Percentiles rank a stretch among this genome's conserved stretches.
phyloP scores from a whole-genome alignment of 2,797 vertebrate species.

The Enteromius unitaeniatus region DNA sequence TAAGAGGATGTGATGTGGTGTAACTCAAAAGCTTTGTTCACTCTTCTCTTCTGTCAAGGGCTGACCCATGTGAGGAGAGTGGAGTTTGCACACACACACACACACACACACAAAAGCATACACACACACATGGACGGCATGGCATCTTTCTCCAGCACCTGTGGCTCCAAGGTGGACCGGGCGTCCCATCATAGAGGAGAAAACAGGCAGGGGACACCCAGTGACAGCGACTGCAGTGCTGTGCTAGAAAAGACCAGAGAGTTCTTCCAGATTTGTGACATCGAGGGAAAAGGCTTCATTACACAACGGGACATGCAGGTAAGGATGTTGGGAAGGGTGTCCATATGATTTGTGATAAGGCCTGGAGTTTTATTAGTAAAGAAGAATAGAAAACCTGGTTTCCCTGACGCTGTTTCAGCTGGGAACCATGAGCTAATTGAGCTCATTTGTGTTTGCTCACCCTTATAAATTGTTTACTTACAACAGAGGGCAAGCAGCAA shows the following conservation, averaged over 20 bases:
- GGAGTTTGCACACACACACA: slow-evolving; percentile 5
- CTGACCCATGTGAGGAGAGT: slow-evolving; percentile 68
- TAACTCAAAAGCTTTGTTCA: slow-evolving; percentile 66
- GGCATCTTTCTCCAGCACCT: slow-evolving; percentile 69
- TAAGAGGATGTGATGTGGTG: slow-evolving; percentile 70
- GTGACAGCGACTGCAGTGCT: slow-evolving; percentile 64
- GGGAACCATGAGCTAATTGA: neutral
- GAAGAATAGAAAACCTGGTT: neutral
- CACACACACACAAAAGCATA: neutral
- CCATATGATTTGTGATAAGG: neutral
- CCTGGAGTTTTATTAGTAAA: neutral
- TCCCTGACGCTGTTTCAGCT: neutral
- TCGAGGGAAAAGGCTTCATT: slow-evolving; percentile 91
- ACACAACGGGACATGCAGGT: slow-evolving; percentile 90
- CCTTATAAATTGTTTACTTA: slow-evolving; percentile 9
- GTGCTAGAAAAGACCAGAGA: slow-evolving; percentile 86
- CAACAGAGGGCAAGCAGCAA: neutral
- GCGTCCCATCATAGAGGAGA: slow-evolving; percentile 42
- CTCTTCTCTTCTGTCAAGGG: slow-evolving; percentile 54
- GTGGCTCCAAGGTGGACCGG: slow-evolving; percentile 41
- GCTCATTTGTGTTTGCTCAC: neutral
- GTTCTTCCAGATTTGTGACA: slow-evolving; percentile 93
- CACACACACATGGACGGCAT: slow-evolving; percentile 60
- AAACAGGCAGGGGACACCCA: slow-evolving; percentile 46
- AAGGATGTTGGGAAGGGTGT: slow-evolving; percentile 42